Evolutionary conservation across 1,140 invertebrate species (phyloP).

Genomic region (Stratiolaelaps scimitus): DNA sequence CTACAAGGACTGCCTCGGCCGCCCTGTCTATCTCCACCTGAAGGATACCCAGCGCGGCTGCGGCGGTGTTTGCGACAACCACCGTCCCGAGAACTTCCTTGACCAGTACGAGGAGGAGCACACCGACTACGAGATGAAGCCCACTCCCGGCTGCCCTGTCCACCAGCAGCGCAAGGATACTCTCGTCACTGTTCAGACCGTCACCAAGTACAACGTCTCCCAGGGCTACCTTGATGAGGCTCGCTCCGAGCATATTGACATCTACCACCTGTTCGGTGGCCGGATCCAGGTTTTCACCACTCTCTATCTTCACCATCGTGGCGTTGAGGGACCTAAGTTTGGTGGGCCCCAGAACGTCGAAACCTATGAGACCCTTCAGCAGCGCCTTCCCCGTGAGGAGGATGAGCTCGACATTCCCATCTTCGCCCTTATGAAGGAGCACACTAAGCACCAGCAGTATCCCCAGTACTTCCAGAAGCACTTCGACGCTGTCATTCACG

Average conservation of each 20-base stretch:
- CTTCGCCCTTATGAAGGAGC: conserved; percentile 15
- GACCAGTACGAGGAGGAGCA: conserved; percentile 17
- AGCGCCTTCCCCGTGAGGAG: conserved; percentile 1
- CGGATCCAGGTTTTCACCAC: conserved; percentile 1
- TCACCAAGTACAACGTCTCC: conserved; percentile 20
- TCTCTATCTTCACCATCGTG: neutral
- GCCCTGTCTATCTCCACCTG: conserved; percentile 11
- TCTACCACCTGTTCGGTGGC: conserved; percentile 22
- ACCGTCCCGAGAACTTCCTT: conserved; percentile 24
- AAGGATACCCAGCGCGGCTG: conserved; percentile 17
- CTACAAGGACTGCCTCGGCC: conserved; percentile 21
- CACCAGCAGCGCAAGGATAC: neutral
- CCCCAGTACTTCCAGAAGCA: conserved; percentile 6
- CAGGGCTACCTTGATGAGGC: neutral
- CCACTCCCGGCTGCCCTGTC: conserved; percentile 19
- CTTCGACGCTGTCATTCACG: conserved; percentile 3
- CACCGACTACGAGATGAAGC: conserved; percentile 23
- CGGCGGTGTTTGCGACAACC: conserved; percentile 24
- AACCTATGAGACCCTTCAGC: conserved; percentile 10
- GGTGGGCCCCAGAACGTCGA: conserved; percentile 10
- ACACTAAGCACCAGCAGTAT: neutral
- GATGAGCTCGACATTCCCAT: conserved; percentile 20
- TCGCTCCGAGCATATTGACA: neutral
- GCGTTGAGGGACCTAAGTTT: neutral
- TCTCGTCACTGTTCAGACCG: conserved; percentile 11